Conservation (phyloP, 2,797 vertebrate species). For the Carduelis carduelis region DNA sequence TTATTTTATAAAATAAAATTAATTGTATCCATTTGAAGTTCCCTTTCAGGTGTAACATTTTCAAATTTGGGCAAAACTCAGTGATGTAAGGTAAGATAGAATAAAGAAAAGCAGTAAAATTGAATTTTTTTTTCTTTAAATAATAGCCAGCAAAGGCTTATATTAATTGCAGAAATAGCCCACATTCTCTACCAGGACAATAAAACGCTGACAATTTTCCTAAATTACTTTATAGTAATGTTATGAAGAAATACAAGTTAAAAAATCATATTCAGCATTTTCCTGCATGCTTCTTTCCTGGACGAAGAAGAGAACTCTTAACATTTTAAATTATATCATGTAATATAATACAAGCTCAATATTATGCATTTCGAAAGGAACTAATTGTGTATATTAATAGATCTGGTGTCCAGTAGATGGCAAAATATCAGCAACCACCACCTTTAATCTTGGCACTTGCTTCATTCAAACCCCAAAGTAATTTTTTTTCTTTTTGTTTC, state of each 20-base stretch:
- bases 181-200: background rate
- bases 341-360: background rate
- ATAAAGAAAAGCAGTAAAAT: background rate
- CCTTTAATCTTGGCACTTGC: background rate
- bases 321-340: background rate
- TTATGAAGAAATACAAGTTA: background rate
- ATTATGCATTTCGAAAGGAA: background rate
- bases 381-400: background rate
- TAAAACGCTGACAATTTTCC: background rate
- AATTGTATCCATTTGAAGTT: background rate
- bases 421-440: background rate
- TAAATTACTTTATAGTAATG: background rate
- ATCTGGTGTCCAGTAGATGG: background rate
- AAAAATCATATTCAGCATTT: constrained; percentile 19
- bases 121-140: background rate
- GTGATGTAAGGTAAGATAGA: background rate
- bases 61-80: background rate
- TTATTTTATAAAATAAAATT: background rate
- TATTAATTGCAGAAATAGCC: background rate
- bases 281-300: background rate
- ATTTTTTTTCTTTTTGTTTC: background rate
- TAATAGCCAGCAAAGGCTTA: background rate
- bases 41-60: background rate
- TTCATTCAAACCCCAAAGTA: background rate
- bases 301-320: background rate